These are phyloP conservation scores for Mus caroli DNA, from an alignment of 2,797 vertebrate genomes.

Conservation along the genomic window DNA sequence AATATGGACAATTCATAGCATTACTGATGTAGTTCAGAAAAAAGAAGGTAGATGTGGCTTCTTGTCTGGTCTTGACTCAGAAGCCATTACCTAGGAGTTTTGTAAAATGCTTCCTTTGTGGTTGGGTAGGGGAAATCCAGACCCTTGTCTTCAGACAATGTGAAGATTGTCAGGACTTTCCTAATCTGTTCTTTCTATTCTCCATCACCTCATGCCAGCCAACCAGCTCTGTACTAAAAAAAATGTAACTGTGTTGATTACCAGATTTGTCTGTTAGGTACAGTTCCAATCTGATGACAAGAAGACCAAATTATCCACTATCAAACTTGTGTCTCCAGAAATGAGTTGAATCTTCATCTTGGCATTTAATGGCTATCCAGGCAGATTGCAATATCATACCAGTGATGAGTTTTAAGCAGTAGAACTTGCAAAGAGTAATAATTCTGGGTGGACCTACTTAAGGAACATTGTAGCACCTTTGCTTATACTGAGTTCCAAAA, in stretches of 20 bases:
- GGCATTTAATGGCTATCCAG: neutral
- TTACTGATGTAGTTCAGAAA: neutral
- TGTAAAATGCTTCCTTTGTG: neutral
- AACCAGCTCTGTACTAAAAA: neutral
- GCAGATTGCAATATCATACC: neutral
- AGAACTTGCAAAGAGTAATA: neutral
- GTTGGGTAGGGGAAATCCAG: neutral
- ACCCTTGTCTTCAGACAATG: neutral
- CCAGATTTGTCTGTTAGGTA: neutral
- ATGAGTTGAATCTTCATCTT: neutral
- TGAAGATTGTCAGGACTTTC: neutral
- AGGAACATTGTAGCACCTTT: neutral
- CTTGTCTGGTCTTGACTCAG: neutral
- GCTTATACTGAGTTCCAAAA: conserved; percentile 3
- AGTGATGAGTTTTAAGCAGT: neutral
- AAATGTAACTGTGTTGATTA: neutral
- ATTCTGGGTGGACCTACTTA: neutral
- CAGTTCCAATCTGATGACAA: neutral
- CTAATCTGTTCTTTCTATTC: neutral
- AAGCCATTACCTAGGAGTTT: neutral
- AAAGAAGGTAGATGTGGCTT: neutral
- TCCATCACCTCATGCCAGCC: neutral
- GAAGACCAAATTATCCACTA: neutral
- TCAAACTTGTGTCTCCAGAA: neutral
- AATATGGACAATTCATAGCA: neutral